Evolutionary conservation across 2,888 invertebrate species (phyloP).

Genomic region (Caenorhabditis japonica): DNA sequence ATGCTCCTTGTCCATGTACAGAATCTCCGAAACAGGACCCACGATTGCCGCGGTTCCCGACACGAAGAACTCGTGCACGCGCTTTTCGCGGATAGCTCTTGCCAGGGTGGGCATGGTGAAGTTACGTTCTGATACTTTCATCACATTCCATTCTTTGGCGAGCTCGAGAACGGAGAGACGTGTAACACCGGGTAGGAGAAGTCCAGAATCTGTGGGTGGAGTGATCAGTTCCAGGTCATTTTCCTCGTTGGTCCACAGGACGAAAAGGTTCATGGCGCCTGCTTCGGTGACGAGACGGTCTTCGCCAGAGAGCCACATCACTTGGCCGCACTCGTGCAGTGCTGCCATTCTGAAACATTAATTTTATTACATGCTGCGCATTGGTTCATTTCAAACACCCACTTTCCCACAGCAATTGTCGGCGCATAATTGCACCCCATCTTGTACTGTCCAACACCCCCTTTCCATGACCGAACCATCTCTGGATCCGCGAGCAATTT

Average conservation of each 20-base stretch:
- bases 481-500: constrained; percentile 92
- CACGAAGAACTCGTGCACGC: constrained; percentile 95
- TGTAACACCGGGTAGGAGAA: constrained; percentile 94
- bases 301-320: constrained; percentile 92
- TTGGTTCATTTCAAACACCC: not conserved
- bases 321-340: constrained; percentile 85
- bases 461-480: constrained; percentile 86
- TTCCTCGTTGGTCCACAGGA: constrained; percentile 87
- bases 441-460: constrained; percentile 92
- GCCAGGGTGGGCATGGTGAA: constrained; percentile 89
- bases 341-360: constrained; percentile 25
- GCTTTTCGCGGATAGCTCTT: constrained; percentile 84
- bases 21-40: constrained; percentile 89
- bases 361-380: constrained; percentile 80
- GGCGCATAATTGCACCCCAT: constrained; percentile 86
- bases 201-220: constrained; percentile 88
- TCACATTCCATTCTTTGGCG: constrained; percentile 86
- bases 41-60: constrained; percentile 96
- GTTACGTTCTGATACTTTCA: constrained; percentile 84
- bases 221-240: constrained; percentile 91
- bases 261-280: constrained; percentile 97
- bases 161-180: constrained; percentile 89
- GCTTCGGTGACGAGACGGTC: constrained; percentile 95
- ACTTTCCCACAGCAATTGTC: constrained; percentile 78
- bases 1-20: constrained; percentile 81